Evolutionary conservation across 2,113 vertebrate species (phyloP).

Genomic region (Paradoxurus hermaphroditus): DNA sequence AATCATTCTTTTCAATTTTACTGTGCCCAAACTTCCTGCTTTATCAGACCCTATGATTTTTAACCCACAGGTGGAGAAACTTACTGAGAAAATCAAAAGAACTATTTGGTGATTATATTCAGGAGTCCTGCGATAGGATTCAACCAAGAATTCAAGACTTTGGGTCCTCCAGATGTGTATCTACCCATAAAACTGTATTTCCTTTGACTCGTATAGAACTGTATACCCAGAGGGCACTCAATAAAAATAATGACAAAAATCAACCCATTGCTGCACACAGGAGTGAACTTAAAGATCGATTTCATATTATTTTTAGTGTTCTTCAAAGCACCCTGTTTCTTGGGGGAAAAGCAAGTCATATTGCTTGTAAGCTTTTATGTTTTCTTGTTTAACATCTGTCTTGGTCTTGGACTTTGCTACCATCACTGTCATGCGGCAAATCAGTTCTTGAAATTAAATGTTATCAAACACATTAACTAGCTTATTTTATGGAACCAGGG

Average conservation of each 20-base stretch:
- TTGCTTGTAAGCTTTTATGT: slow-evolving; percentile 1
- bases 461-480: background rate
- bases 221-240: slow-evolving; percentile 7
- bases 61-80: background rate
- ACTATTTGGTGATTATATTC: background rate
- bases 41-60: background rate
- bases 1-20: background rate
- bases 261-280: background rate
- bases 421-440: background rate
- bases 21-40: background rate
- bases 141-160: background rate
- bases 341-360: background rate
- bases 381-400: slow-evolving; percentile 35
- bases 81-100: background rate
- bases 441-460: slow-evolving; percentile 13
- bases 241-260: slow-evolving; percentile 54
- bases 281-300: slow-evolving; percentile 16
- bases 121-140: background rate
- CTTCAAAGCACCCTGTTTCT: background rate
- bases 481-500: background rate
- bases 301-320: slow-evolving; percentile 49
- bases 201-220: background rate
- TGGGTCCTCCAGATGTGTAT: background rate
- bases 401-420: background rate
- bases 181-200: background rate